Conservation (phyloP, 2,888 invertebrate species). For the Hylaea fasciaria region DNA sequence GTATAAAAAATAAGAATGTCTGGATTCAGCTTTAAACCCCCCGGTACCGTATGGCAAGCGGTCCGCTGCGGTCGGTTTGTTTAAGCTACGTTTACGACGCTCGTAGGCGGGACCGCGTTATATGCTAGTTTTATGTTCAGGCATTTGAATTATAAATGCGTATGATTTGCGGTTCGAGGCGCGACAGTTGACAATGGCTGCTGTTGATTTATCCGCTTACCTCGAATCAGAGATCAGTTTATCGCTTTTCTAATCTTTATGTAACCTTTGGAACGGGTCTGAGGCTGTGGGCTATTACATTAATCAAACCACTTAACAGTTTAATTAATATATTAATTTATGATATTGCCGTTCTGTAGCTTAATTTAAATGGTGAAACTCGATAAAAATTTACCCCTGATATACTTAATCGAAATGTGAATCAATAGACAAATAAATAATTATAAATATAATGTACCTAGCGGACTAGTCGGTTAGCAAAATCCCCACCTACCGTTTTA, state of each 20-base stretch:
- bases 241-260: conserved; percentile 32
- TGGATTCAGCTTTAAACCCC: conserved; percentile 61
- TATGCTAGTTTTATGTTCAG: conserved; percentile 43
- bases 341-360: conserved; percentile 1
- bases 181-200: conserved; percentile 42
- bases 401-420: too few species aligned
- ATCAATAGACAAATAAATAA: too few species aligned
- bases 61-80: conserved; percentile 62
- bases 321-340: conserved; percentile 3
- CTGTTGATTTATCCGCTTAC: conserved; percentile 38
- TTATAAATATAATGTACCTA: too few species aligned
- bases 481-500: too few species aligned
- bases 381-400: background rate
- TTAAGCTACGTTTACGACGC: conserved; percentile 58
- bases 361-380: background rate
- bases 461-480: background rate
- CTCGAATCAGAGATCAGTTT: conserved; percentile 40
- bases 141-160: conserved; percentile 45
- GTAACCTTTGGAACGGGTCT: conserved; percentile 20
- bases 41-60: conserved; percentile 64
- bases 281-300: conserved; percentile 19
- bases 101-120: conserved; percentile 40
- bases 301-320: conserved; percentile 20
- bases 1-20: conserved; percentile 46
- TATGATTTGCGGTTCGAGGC: conserved; percentile 42